A percentile compares a stretch with the other conserved stretches of the same genome.
Evolutionary conservation across 2,888 invertebrate species (phyloP).

Genomic region (Drosophila dives): DNA sequence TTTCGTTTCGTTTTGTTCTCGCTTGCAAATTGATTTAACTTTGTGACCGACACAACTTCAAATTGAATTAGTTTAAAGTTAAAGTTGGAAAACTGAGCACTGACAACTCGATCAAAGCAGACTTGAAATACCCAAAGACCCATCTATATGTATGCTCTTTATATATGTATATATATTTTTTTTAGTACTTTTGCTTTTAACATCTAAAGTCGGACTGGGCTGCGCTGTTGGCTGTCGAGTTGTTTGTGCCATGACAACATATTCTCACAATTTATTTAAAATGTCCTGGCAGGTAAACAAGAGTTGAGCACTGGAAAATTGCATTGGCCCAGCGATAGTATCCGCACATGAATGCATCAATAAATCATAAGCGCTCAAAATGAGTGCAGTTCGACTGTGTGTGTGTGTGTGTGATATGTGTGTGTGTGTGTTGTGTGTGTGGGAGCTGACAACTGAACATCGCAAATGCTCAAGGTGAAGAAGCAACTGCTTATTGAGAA

Average conservation of each 20-base stretch:
- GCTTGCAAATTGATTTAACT: slow-evolving; percentile 65
- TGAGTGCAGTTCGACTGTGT: slow-evolving; percentile 39
- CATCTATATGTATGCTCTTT: slow-evolving; percentile 14
- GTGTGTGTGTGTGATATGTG: neutral
- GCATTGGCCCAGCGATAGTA: slow-evolving; percentile 31
- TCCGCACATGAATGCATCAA: slow-evolving; percentile 60
- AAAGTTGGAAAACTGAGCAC: slow-evolving; percentile 51
- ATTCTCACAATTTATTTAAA: slow-evolving; percentile 36
- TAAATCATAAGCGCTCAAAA: slow-evolving; percentile 72
- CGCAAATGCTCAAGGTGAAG: slow-evolving; percentile 17
- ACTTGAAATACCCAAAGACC: slow-evolving; percentile 50
- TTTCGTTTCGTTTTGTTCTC: slow-evolving; percentile 29
- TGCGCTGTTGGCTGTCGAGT: slow-evolving; percentile 34
- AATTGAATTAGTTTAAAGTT: slow-evolving; percentile 63
- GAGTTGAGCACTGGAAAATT: slow-evolving; percentile 47
- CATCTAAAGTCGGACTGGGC: slow-evolving; percentile 12
- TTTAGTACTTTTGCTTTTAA: slow-evolving; percentile 32
- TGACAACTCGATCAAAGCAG: slow-evolving; percentile 61
- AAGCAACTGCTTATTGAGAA: slow-evolving; percentile 11
- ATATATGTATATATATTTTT: neutral
- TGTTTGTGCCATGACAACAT: slow-evolving; percentile 48
- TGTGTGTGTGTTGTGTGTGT: neutral
- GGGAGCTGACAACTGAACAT: slow-evolving; percentile 15
- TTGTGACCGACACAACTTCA: slow-evolving; percentile 58
- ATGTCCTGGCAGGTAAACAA: slow-evolving; percentile 39